Evolutionary conservation across 2,113 vertebrate species (phyloP).

Genomic region (Ceratotherium simum): DNA sequence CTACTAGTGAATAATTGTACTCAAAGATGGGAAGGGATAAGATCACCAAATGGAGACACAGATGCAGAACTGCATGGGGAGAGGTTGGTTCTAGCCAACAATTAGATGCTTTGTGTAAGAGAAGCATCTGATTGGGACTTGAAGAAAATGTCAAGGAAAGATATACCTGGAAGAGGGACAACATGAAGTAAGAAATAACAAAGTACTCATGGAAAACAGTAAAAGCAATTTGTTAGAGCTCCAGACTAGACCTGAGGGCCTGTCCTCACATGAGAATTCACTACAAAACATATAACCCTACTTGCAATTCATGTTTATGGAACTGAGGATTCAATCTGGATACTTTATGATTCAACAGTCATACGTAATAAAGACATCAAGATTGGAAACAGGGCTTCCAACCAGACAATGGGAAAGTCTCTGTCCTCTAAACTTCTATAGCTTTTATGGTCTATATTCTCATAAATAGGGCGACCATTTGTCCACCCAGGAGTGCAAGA

Average conservation of each 20-base stretch:
- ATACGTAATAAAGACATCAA: neutral
- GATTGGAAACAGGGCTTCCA: neutral
- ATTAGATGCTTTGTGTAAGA: neutral
- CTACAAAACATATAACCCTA: neutral
- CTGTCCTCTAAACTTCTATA: neutral
- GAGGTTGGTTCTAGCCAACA: neutral
- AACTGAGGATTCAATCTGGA: neutral
- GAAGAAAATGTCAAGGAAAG: neutral
- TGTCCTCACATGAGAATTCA: neutral
- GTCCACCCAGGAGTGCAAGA: neutral
- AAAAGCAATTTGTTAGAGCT: neutral
- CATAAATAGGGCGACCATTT: neutral
- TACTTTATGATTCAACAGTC: neutral
- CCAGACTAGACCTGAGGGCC: neutral
- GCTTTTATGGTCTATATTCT: neutral
- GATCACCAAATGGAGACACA: too few species aligned
- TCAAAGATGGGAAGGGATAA: neutral
- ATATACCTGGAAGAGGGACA: neutral
- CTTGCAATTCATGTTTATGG: neutral
- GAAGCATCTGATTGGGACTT: neutral
- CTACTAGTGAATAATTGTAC: neutral
- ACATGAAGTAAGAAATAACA: neutral
- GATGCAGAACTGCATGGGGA: neutral
- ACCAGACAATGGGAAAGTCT: neutral
- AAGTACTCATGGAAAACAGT: neutral